Evolutionary conservation across 2,113 vertebrate species (phyloP).

Genomic region (Vireo altiloquus): DNA sequence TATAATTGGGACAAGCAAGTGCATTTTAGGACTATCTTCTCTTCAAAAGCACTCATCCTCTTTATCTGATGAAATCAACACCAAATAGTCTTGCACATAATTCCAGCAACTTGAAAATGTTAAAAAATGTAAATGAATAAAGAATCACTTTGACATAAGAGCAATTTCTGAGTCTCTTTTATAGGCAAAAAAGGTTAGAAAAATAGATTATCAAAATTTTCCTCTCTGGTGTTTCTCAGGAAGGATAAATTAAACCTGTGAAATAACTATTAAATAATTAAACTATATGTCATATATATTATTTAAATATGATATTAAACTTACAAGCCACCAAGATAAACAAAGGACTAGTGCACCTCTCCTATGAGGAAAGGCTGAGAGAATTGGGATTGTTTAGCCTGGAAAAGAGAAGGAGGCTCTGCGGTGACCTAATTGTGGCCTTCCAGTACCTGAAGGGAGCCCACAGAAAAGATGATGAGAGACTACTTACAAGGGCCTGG

Average conservation of each 20-base stretch:
- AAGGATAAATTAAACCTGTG: background rate
- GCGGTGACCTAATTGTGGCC: no score
- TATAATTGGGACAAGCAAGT: background rate
- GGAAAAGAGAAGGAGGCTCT: background rate
- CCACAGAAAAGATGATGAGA: background rate
- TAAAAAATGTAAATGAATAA: background rate
- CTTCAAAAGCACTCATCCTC: background rate
- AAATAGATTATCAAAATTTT: background rate
- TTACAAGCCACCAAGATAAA: background rate
- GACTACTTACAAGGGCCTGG: background rate
- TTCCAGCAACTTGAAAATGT: background rate
- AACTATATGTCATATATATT: background rate
- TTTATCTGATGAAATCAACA: background rate
- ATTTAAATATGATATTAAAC: background rate
- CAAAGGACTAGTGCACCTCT: background rate
- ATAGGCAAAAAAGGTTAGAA: background rate
- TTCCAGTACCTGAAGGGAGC: fast-evolving
- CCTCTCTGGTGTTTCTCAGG: background rate
- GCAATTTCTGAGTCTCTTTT: background rate
- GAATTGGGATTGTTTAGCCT: background rate
- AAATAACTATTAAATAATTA: background rate
- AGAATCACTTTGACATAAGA: background rate
- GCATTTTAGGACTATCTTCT: background rate
- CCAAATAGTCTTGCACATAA: background rate
- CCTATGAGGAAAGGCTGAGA: background rate